phyloP scores from a whole-genome alignment of 2,888 invertebrate species.

The Epirrhoe tristata region DNA sequence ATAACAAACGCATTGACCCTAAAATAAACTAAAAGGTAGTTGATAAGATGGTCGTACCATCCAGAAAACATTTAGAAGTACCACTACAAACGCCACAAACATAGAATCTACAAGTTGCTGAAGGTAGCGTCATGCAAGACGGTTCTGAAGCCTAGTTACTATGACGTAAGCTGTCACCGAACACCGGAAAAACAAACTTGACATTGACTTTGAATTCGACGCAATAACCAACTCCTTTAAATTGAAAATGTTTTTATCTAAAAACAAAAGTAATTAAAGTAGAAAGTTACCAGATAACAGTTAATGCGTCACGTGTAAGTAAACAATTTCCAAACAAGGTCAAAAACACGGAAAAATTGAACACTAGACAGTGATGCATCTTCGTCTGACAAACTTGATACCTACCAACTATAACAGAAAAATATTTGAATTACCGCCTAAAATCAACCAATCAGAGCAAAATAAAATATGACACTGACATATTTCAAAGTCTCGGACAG shows the following conservation, averaged over 20 bases:
- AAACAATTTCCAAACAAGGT: constrained; percentile 31
- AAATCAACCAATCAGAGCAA: neutral
- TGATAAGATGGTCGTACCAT: neutral
- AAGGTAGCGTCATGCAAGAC: constrained; percentile 66
- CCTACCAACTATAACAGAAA: neutral
- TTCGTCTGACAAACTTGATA: constrained; percentile 19
- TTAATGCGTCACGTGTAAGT: constrained; percentile 21
- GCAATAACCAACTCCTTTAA: constrained; percentile 41
- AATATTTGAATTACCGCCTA: too few species aligned
- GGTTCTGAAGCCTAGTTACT: constrained; percentile 63
- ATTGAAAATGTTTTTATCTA: constrained; percentile 13
- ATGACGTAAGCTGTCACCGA: constrained; percentile 67
- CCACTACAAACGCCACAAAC: constrained; percentile 10
- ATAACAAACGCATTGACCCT: neutral
- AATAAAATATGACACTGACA: neutral
- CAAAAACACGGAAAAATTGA: constrained; percentile 27
- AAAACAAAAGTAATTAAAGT: constrained; percentile 21
- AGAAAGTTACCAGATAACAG: constrained; percentile 27
- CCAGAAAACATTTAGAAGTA: neutral
- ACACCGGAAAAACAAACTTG: constrained; percentile 52
- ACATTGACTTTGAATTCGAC: constrained; percentile 65
- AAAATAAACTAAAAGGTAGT: neutral
- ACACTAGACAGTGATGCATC: constrained; percentile 19
- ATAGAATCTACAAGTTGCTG: constrained; percentile 33
- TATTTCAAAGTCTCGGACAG: neutral